These are phyloP conservation scores for Turdus rufiventris DNA, from an alignment of 2,113 vertebrate genomes.

Conservation along the genomic window DNA sequence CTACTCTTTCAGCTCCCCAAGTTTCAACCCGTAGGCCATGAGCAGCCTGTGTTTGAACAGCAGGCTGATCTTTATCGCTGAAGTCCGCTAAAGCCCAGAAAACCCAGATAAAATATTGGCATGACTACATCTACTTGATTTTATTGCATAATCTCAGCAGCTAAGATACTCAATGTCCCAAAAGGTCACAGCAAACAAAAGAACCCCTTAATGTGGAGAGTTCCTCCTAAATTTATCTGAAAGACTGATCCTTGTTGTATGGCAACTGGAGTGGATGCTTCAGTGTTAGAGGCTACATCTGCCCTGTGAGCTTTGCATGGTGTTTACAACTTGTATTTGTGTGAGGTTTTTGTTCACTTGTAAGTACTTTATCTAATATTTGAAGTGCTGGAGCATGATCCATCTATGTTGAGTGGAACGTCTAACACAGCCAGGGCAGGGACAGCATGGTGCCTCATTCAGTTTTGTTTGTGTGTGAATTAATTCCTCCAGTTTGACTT, in stretches of 20 bases:
- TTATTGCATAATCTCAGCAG: not conserved
- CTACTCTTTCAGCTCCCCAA: not conserved
- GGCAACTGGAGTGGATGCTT: slow-evolving; percentile 49
- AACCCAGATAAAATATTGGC: not conserved
- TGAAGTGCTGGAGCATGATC: slow-evolving; percentile 57
- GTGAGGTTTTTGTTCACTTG: not conserved
- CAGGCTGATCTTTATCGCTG: not conserved
- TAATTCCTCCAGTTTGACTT: slow-evolving; percentile 22
- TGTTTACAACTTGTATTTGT: slow-evolving; percentile 2
- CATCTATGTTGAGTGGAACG: not conserved
- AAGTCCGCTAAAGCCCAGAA: slow-evolving; percentile 14
- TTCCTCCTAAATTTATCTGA: slow-evolving; percentile 32
- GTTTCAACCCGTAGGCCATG: not conserved
- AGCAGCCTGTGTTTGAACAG: not conserved
- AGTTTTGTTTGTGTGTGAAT: slow-evolving; percentile 36
- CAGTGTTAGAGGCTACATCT: slow-evolving; percentile 42
- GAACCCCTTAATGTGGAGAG: not conserved
- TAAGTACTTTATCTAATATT: not conserved
- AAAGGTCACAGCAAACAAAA: slow-evolving; percentile 5
- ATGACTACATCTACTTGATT: slow-evolving; percentile 49
- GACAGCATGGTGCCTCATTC: slow-evolving; percentile 61
- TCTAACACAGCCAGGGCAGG: slow-evolving; percentile 25
- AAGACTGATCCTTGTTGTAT: slow-evolving; percentile 28
- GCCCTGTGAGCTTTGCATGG: slow-evolving; percentile 69
- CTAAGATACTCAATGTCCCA: slow-evolving; percentile 8